A percentile compares a stretch with the other conserved stretches of the same genome.
These are phyloP conservation scores for Mesoligia furuncula DNA, from an alignment of 2,888 invertebrate genomes.

Conservation along the genomic window DNA sequence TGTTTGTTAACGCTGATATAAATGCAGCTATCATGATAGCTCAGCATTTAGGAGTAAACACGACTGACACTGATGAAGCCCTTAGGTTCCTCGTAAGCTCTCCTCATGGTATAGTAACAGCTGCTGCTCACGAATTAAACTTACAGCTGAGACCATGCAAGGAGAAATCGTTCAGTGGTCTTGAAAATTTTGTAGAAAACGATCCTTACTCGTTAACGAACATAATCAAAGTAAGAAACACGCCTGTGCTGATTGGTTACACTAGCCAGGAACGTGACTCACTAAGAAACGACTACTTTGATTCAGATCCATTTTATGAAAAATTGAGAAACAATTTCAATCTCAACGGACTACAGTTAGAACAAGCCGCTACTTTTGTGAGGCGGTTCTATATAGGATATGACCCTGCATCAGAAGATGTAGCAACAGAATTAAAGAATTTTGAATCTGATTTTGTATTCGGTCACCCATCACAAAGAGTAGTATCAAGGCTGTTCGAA, in stretches of 20 bases:
- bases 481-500: slow-evolving; percentile 75
- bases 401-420: slow-evolving; percentile 71
- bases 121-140: slow-evolving; percentile 76
- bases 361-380: slow-evolving; percentile 73
- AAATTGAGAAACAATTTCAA: slow-evolving; percentile 80
- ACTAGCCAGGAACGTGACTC: slow-evolving; percentile 77
- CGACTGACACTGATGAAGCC: slow-evolving; percentile 79
- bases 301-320: slow-evolving; percentile 79
- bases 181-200: slow-evolving; percentile 81
- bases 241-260: slow-evolving; percentile 83
- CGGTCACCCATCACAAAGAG: slow-evolving; percentile 82
- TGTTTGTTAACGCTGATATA: slow-evolving; percentile 80
- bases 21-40: slow-evolving; percentile 81
- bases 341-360: slow-evolving; percentile 75
- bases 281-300: slow-evolving; percentile 73
- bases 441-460: slow-evolving; percentile 83
- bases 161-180: slow-evolving; percentile 83
- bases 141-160: slow-evolving; percentile 81
- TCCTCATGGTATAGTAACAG: slow-evolving; percentile 78
- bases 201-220: slow-evolving; percentile 82
- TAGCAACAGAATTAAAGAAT: slow-evolving; percentile 73
- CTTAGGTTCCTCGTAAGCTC: slow-evolving; percentile 75
- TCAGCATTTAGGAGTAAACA: slow-evolving; percentile 78
- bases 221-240: slow-evolving; percentile 78
- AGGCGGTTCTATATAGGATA: slow-evolving; percentile 86